Percentiles rank a stretch among this genome's conserved stretches.
phyloP scores from a whole-genome alignment of 2,797 vertebrate genomes.

The Chloroceryle inda region DNA sequence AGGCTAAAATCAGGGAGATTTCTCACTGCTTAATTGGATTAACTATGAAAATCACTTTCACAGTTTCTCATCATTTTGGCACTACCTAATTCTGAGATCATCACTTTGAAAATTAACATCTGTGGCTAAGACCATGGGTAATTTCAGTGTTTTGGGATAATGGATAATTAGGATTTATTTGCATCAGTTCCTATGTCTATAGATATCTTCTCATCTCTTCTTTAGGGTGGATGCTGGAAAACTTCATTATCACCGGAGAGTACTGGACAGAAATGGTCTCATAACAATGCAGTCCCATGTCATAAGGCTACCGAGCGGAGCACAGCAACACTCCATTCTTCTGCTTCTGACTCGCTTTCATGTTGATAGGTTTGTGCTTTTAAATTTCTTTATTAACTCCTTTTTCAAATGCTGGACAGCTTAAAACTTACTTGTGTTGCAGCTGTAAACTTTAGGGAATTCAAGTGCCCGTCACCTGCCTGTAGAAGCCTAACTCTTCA shows the following conservation, averaged over 20 bases:
- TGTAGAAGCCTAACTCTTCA: background rate
- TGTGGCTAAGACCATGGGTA: background rate
- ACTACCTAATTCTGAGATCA: background rate
- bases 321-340: constrained; percentile 93
- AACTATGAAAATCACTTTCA: background rate
- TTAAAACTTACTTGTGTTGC: background rate
- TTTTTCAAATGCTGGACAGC: background rate
- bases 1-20: background rate
- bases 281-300: constrained; percentile 92
- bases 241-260: constrained; percentile 92
- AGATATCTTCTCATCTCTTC: background rate
- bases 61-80: background rate
- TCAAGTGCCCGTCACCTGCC: background rate
- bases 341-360: constrained; percentile 94
- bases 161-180: background rate
- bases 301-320: constrained; percentile 83
- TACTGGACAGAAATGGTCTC: constrained; percentile 88
- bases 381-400: background rate
- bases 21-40: background rate
- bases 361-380: constrained; percentile 85
- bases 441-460: background rate
- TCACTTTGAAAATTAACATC: background rate
- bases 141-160: background rate
- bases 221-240: constrained; percentile 92
- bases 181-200: background rate